phyloP scores from a whole-genome alignment of 37 sponge, comb jelly and placozoan genomes.

The Beroe ovata region DNA sequence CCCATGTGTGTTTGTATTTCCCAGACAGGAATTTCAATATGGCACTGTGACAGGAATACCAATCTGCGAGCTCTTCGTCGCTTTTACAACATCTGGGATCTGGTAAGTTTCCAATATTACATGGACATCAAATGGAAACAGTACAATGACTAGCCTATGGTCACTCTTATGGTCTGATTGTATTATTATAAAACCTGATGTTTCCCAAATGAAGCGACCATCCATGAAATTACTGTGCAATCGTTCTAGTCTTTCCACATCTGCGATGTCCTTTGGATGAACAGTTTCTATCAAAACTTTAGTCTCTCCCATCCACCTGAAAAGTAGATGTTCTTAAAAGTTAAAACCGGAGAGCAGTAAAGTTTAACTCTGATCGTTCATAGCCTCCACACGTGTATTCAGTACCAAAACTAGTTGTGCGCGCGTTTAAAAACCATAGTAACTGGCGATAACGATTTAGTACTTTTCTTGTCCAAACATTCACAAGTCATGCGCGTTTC shows the following conservation, averaged over 20 bases:
- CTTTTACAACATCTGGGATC: conserved; percentile 18
- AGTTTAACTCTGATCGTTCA: too few relatives aligned
- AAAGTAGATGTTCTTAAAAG: too few relatives aligned
- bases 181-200: too few relatives aligned
- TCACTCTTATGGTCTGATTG: too few relatives aligned
- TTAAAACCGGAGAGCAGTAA: too few relatives aligned
- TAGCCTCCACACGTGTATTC: too few relatives aligned
- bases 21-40: conserved; percentile 12
- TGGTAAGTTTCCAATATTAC: neutral
- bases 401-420: too few relatives aligned
- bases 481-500: neutral
- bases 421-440: neutral
- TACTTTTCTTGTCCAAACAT: neutral
- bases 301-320: conserved; percentile 55
- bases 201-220: conserved; percentile 32
- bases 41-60: conserved; percentile 22
- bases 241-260: neutral
- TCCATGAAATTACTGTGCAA: conserved; percentile 11
- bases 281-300: conserved; percentile 43
- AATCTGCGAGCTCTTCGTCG: neutral
- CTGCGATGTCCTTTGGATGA: neutral
- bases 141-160: too few relatives aligned
- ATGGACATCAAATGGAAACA: too few relatives aligned
- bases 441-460: neutral
- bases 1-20: conserved; percentile 51